A percentile compares a stretch with the other conserved stretches of the same genome.
These are phyloP conservation scores for Schrankia costaestrigalis DNA, from an alignment of 2,888 invertebrate species.

Conservation along the genomic window DNA sequence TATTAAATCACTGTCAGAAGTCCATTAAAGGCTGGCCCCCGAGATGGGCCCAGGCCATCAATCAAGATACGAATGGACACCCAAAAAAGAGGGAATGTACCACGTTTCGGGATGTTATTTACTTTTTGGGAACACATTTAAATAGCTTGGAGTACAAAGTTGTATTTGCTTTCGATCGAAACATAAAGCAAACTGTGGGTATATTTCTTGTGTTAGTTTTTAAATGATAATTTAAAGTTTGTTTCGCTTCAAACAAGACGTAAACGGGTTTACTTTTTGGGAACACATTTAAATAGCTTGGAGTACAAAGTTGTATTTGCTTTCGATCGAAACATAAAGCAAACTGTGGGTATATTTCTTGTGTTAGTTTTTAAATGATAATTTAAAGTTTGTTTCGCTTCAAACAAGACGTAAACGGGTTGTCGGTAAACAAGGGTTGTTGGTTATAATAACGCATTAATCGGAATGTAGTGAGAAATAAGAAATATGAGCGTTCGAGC, in stretches of 20 bases:
- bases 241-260: constrained; percentile 24
- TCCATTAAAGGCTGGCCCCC: constrained; percentile 68
- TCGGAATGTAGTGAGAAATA: constrained; percentile 14
- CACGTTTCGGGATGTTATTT: constrained; percentile 37
- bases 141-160: constrained; percentile 36
- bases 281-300: constrained; percentile 41
- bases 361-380: constrained; percentile 8
- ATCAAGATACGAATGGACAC: constrained; percentile 64
- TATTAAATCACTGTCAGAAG: constrained; percentile 79
- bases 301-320: constrained; percentile 22
- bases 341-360: too few species aligned
- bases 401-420: constrained; percentile 27
- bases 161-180: too few species aligned
- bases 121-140: constrained; percentile 44
- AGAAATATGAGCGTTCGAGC: constrained; percentile 21
- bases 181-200: too few species aligned
- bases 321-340: too few species aligned
- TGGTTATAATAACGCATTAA: constrained; percentile 37
- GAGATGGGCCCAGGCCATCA: constrained; percentile 57
- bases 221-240: constrained; percentile 10
- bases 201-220: too few species aligned
- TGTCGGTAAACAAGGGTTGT: constrained; percentile 35
- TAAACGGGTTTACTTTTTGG: constrained; percentile 40
- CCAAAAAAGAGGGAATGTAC: constrained; percentile 36
- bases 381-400: constrained; percentile 15